Base-by-base conservation (phyloP, 2,888 invertebrate genomes). In the Sympetrum striolatum region DNA sequence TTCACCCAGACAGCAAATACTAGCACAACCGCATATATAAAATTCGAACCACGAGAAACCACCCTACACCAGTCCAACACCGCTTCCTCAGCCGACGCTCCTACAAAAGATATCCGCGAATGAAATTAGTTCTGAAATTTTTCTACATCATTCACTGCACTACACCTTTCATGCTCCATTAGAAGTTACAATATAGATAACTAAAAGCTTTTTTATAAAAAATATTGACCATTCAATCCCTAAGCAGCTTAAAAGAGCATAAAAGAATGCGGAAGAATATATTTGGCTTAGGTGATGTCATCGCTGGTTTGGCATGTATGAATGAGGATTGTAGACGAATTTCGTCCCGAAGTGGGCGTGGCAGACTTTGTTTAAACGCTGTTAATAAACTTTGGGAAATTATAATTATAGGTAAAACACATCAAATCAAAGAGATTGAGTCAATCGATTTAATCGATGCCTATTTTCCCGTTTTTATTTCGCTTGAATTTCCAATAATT, bases 221-320 rank as follows among this genome's bases (percentile, higher is more conserved):
- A 18, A 2, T 64, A 8, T 37, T 3, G 25, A 31, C 31, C 2
- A 10, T 31, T 31, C 10, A 25, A 14, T 22, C 12, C 73, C 31
- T 73, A 73, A n/a, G 14, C 35, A 22, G 53, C 18, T 18, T 2
- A 37, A 86, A 60, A n/a, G 60, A 18, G 35, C 12, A 15, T 10
- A 86, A 25, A 37, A 31, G 31, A 37, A 60, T 37, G 86, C 86
- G 86, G 25, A 86, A 35, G 60, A n/a, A 60, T 86, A 86, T 31
- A n/a, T 25, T 73, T 37, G 37, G 14, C n/a, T 14, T 35, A 37
- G 86, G n/a, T 86, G 86, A 86, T 86, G 86, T 86, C 86, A 86
- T 86, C 86, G 86, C 86, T 86, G 60, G 86, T 86, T 86, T 86
- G 86, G 86, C 86, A 86, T 86, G 86, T 86, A 86, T 86, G 86